These are phyloP conservation scores for Paradoxurus hermaphroditus DNA, from an alignment of 2,113 vertebrate species.

Conservation along the genomic window DNA sequence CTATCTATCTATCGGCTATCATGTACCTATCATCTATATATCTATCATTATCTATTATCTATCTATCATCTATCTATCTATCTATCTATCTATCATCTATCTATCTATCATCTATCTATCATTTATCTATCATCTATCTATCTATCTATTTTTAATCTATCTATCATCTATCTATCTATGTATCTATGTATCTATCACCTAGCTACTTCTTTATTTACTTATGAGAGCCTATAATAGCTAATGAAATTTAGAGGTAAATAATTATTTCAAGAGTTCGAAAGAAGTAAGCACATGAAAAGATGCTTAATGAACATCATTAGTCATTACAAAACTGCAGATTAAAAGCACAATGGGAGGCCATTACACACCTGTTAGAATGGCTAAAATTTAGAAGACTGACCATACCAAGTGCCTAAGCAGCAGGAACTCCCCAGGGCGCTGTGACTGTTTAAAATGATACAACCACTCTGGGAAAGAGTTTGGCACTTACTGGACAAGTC, in stretches of 20 bases:
- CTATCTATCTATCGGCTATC: background rate
- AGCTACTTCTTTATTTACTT: background rate
- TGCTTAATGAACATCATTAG: background rate
- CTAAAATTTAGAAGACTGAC: background rate
- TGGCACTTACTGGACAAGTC: background rate
- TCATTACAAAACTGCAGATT: background rate
- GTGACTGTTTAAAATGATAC: background rate
- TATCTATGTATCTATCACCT: background rate
- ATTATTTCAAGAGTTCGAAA: conserved; percentile 26
- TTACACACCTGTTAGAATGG: background rate
- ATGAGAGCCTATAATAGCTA: background rate
- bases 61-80: too few relatives aligned
- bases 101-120: too few relatives aligned
- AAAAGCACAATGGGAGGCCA: background rate
- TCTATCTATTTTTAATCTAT: background rate
- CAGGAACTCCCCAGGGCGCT: background rate
- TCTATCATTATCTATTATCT: too few relatives aligned
- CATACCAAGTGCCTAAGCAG: background rate
- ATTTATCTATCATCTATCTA: background rate
- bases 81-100: too few relatives aligned
- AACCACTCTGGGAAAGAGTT: background rate
- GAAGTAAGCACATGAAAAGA: background rate
- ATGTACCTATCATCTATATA: background rate
- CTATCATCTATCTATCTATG: too few relatives aligned
- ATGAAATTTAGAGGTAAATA: conserved; percentile 2